Base-by-base conservation (phyloP, 2,797 vertebrate species). In the Sorex maritimensis region DNA sequence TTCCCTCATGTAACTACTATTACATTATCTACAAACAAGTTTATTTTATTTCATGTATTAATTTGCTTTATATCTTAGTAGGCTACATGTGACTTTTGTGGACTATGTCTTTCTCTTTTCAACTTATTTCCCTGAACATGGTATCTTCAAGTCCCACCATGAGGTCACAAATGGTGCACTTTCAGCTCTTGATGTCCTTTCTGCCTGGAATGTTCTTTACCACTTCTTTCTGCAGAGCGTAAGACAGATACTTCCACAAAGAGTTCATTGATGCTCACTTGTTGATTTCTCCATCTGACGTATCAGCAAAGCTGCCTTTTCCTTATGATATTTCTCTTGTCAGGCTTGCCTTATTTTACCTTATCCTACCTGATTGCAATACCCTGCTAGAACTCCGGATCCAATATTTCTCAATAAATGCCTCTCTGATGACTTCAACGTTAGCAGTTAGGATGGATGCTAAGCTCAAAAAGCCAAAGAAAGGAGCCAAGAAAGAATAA, bases 401-500 rank as follows among this genome's bases (percentile, higher is more conserved):
- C 9, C 28, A 44, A 4, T 1, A 17, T 13, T 2, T 1, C 38
- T 73, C 61, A 79, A 12, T 38, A 65, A 88, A 65, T 61, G 55
- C 9, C 84, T 80, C 87, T 44, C 61, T 44, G 26, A 68, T 23
- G 15, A 4, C 7, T 24, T 44, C n/a, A 63, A 79, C 41, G 14
- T 74, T 61, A 34, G 69, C 58, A 61, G 58, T 61, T 23, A 61
- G 21, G 21, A 19, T 21, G 19, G 21, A 21, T 58, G 58, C 58
- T 61, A 23, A 61, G 21, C 49, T 85, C 44, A 81, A 61, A 89
- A 89, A 77, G n/a, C 71, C 46, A 83, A 46, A n/a, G 26, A 75
- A 83, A 88, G 82, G 15, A 8, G 55, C 21, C 6, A 73, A 49
- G 34, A 41, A 28, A 30, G 44, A 75, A 41, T 9, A 52, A 10